phyloP scores from a whole-genome alignment of 2,113 vertebrate species.

The Elachura formosa region DNA sequence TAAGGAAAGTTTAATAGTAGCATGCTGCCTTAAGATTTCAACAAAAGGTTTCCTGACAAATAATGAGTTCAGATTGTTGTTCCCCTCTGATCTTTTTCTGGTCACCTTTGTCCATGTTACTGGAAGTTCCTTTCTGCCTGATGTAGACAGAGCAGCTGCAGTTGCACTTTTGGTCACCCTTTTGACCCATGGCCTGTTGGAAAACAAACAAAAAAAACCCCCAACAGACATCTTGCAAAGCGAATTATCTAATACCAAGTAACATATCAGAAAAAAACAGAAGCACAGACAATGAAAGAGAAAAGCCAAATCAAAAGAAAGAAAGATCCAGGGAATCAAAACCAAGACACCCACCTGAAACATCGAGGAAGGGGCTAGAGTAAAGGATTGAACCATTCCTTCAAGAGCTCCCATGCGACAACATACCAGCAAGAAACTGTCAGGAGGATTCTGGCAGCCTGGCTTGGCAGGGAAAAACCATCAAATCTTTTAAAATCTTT shows the following conservation, averaged over 20 bases:
- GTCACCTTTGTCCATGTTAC: background rate
- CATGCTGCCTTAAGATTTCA: background rate
- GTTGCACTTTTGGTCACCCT: fast-evolving
- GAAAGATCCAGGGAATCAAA: background rate
- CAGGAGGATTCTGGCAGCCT: background rate
- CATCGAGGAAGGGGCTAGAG: background rate
- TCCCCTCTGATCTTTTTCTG: background rate
- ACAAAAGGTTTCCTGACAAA: background rate
- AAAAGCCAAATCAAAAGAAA: background rate
- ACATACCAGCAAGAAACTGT: background rate
- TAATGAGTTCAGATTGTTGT: background rate
- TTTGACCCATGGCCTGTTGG: background rate
- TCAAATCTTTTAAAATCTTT: background rate
- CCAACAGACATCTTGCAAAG: background rate
- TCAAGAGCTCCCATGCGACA: fast-evolving
- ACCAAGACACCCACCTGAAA: background rate
- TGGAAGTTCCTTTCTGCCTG: background rate
- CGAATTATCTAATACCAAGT: background rate
- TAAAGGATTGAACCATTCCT: background rate
- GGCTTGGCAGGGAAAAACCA: background rate
- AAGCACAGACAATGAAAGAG: background rate
- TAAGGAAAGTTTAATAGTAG: background rate
- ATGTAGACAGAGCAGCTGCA: background rate
- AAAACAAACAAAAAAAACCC: background rate
- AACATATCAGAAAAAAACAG: background rate